Evolutionary conservation across 2,888 invertebrate species (phyloP), one percentile per base, ranked within the genome.

Genomic region (Deilephila elpenor): DNA sequence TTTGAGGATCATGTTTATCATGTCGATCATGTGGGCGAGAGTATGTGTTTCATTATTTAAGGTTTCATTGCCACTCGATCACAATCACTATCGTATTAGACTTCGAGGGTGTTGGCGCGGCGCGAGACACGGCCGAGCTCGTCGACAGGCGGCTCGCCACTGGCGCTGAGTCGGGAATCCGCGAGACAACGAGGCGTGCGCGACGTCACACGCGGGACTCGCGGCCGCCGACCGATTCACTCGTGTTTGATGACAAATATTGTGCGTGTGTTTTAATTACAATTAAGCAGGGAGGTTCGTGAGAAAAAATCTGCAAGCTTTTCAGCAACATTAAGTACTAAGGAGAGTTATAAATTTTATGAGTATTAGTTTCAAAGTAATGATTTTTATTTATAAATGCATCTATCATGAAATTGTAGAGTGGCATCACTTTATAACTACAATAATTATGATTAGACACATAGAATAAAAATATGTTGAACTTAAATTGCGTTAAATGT

Each of bases 121-220:
- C 73, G 77, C 74, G 74, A 78, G 82, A 79, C 78, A 78, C 91
- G 87, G 86, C 81, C 86, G 86, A 73, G 83, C 83, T 61, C 20
- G 73, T 80, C 85, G 90, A 86, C 88, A 87, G 90, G 89, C 92
- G 83, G 84, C 80, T 84, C 85, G 93, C 91, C 90, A 93, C 93
- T 93, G 90, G 75, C 81, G 76, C 76, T 76, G 78, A 74, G 78
- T 77, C 71, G 72, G 71, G 81, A 81, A 82, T 78, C 79, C 77
- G 81, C 78, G 85, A 86, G 86, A 86, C 87, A 81, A 78, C 77
- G 77, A 80, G 85, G 85, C 86, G 84, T 83, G 86, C 87, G 84
- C 83, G 79, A 78, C 80, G 75, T 75, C 78, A 78, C 67, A 51
- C 51, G 67, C 67, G 25, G 51, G 44, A 44, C 20, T 51, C 25